A percentile compares a stretch with the other conserved stretches of the same genome.
phyloP scores from a whole-genome alignment of 2,113 vertebrate genomes.

The Pheucticus melanocephalus region DNA sequence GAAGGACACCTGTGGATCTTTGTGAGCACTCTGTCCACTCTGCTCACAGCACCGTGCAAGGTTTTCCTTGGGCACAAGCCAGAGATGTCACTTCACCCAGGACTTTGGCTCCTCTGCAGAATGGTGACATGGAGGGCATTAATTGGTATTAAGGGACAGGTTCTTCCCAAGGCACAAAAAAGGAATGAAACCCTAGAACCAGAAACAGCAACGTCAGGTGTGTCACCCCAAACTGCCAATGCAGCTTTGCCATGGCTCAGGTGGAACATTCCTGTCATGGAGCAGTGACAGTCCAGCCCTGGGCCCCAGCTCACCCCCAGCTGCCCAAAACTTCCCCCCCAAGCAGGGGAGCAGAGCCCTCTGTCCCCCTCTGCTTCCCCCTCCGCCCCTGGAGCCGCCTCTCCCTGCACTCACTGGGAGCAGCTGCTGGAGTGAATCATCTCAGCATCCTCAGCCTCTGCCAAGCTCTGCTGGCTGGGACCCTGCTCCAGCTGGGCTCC shows the following conservation, averaged over 20 bases:
- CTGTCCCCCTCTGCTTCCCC: background rate
- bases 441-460: background rate
- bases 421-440: slow-evolving; percentile 10
- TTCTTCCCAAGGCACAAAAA: background rate
- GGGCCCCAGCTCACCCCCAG: background rate
- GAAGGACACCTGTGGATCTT: fast-evolving
- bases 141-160: background rate
- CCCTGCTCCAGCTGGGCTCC: background rate
- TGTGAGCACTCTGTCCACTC: background rate
- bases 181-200: fast-evolving
- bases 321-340: background rate
- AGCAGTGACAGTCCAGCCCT: background rate
- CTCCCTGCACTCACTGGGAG: background rate
- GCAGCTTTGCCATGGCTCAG: fast-evolving
- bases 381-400: fast-evolving
- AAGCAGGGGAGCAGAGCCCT: background rate
- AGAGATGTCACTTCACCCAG: background rate
- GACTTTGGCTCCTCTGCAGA: background rate
- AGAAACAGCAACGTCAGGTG: background rate
- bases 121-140: background rate
- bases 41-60: fast-evolving
- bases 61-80: background rate
- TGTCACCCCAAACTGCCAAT: background rate
- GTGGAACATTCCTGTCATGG: background rate
- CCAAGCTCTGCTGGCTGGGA: slow-evolving; percentile 5